Percentiles rank a stretch among this genome's conserved stretches.
Evolutionary conservation across 2,888 invertebrate genomes (phyloP).

Genomic region (Tenthredo distinguenda): DNA sequence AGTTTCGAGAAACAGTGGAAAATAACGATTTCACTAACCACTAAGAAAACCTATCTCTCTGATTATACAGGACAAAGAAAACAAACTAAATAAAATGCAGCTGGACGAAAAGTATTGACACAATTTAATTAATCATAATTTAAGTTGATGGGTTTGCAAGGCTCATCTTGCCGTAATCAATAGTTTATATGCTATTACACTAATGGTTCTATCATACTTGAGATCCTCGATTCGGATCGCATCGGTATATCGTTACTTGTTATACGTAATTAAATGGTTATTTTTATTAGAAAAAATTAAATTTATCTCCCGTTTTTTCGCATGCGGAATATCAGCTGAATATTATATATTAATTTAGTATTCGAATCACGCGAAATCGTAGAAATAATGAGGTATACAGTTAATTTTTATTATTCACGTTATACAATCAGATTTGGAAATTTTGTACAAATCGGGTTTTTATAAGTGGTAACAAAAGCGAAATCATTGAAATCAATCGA

Average conservation of each 20-base stretch:
- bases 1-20: neutral
- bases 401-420: neutral
- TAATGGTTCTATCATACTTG: neutral
- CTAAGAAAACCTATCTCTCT: neutral
- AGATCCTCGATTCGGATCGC: constrained; percentile 2
- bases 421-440: constrained; percentile 15
- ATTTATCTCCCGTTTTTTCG: neutral
- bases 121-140: neutral
- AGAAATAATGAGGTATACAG: neutral
- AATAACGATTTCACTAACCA: neutral
- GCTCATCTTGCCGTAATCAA: neutral
- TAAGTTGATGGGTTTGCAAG: neutral
- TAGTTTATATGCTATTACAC: neutral
- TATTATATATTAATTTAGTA: neutral
- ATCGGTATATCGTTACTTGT: neutral
- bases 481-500: neutral
- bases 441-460: neutral
- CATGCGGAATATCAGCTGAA: neutral
- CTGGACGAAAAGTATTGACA: constrained; percentile 17
- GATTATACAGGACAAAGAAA: neutral
- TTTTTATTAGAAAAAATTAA: neutral
- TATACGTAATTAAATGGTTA: neutral
- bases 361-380: neutral
- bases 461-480: constrained; percentile 6
- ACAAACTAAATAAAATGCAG: neutral